These are phyloP conservation scores for Micromussa lordhowensis DNA, from an alignment of 92 coral and sea anemone species.

Conservation along the genomic window DNA sequence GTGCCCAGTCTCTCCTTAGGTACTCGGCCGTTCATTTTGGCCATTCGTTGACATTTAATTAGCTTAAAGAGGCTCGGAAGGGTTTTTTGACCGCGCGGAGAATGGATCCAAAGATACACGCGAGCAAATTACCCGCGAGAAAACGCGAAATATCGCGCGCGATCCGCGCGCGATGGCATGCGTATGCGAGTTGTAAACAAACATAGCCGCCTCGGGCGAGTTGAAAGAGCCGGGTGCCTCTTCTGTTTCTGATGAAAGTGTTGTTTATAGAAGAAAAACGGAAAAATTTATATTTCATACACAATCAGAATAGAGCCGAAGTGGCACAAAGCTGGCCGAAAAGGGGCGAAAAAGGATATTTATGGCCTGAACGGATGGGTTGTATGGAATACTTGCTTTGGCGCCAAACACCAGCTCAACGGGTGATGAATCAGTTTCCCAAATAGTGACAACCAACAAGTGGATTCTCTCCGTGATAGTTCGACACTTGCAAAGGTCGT, in stretches of 20 bases:
- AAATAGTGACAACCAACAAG: neutral
- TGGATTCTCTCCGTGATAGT: neutral
- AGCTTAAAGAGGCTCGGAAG: too few species aligned
- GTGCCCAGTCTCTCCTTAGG: too few species aligned
- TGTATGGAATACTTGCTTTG: conserved; percentile 13
- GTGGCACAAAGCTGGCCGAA: neutral
- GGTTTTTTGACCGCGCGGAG: too few species aligned
- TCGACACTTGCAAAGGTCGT: neutral
- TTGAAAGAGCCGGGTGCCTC: neutral
- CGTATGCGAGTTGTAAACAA: too few species aligned
- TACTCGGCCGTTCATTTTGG: too few species aligned
- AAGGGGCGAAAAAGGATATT: neutral
- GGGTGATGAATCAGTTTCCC: neutral
- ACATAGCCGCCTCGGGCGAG: too few species aligned
- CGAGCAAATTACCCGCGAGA: neutral
- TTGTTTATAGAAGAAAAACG: neutral
- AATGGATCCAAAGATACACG: too few species aligned
- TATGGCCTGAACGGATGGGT: neutral
- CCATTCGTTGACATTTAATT: too few species aligned
- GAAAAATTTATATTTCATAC: neutral
- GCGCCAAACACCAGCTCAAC: neutral
- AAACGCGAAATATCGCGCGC: neutral
- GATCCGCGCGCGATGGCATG: neutral
- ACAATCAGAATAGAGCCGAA: neutral
- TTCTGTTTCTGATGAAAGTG: neutral